Percentiles rank a stretch among this genome's conserved stretches.
phyloP scores from a whole-genome alignment of 2,113 vertebrate species.

The Cryptomyrus ogoouensis region DNA sequence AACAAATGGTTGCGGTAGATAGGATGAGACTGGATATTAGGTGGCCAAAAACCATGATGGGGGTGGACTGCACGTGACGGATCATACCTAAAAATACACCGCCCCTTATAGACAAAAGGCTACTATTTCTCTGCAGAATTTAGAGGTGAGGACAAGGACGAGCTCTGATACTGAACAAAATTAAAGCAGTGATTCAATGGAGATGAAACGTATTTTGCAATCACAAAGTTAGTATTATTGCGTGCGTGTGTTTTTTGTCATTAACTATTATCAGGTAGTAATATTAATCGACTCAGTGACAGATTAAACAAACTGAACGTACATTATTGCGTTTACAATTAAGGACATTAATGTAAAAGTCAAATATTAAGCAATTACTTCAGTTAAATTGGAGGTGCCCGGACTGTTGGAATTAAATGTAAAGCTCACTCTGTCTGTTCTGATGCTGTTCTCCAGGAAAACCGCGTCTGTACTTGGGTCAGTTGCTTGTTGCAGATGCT shows the following conservation, averaged over 20 bases:
- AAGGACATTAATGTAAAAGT: neutral
- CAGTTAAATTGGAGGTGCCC: neutral
- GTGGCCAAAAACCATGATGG: neutral
- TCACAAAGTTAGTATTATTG: neutral
- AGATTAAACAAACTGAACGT: neutral
- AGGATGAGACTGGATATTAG: neutral
- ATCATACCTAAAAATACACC: conserved; percentile 14
- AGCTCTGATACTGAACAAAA: neutral
- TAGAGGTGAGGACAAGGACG: conserved; percentile 14
- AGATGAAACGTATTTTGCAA: neutral
- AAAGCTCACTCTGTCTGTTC: conserved; percentile 33
- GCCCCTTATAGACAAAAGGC: neutral
- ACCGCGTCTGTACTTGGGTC: conserved; percentile 40
- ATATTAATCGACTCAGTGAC: neutral
- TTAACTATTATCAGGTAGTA: neutral
- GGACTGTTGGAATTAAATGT: conserved; percentile 21
- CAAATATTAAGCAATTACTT: neutral
- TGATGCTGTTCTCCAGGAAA: conserved; percentile 41
- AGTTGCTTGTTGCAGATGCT: conserved; percentile 21
- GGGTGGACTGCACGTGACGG: neutral
- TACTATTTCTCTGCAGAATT: conserved; percentile 16
- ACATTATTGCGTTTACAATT: neutral
- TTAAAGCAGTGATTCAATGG: neutral
- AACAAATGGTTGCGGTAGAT: neutral
- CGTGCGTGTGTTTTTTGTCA: neutral